Conservation (phyloP, 1,140 invertebrate species). For the Drosophila aff. region DNA sequence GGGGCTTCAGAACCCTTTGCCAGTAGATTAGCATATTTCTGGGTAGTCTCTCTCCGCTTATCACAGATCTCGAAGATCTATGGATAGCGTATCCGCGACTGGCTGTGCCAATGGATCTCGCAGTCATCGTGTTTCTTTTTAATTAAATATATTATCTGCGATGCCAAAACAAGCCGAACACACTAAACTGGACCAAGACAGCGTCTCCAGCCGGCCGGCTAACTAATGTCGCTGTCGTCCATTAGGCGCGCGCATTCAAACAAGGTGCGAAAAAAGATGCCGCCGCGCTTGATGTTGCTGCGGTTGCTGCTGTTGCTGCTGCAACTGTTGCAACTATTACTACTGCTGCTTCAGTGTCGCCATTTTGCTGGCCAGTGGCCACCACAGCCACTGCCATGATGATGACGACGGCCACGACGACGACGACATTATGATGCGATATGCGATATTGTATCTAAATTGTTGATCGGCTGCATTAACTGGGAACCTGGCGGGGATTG, state of each 20-base stretch:
- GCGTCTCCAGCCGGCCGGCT: slow-evolving; percentile 45
- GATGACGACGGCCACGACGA: slow-evolving; percentile 35
- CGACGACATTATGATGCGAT: slow-evolving; percentile 81
- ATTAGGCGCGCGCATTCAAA: slow-evolving; percentile 80
- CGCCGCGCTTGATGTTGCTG: slow-evolving; percentile 66
- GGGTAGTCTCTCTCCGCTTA: background rate
- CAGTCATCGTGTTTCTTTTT: slow-evolving; percentile 57
- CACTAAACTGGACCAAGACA: slow-evolving; percentile 48
- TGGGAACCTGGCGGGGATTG: slow-evolving; percentile 1
- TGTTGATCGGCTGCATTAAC: slow-evolving; percentile 80
- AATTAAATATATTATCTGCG: slow-evolving; percentile 69
- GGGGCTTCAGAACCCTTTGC: background rate
- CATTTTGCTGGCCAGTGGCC: slow-evolving; percentile 35
- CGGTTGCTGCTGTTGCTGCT: slow-evolving; percentile 14
- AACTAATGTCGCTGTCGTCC: slow-evolving; percentile 80
- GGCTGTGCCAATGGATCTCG: slow-evolving; percentile 16
- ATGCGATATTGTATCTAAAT: slow-evolving; percentile 84
- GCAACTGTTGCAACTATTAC: slow-evolving; percentile 19
- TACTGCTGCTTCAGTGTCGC: slow-evolving; percentile 39
- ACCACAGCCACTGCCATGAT: slow-evolving; percentile 17
- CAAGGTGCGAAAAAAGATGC: slow-evolving; percentile 84
- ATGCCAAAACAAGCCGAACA: slow-evolving; percentile 48
- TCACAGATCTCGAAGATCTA: slow-evolving; percentile 2
- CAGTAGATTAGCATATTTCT: slow-evolving; percentile 23
- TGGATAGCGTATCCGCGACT: slow-evolving; percentile 29